Conservation (phyloP, 2,888 invertebrate genomes). For the Bombyx huttoni region DNA sequence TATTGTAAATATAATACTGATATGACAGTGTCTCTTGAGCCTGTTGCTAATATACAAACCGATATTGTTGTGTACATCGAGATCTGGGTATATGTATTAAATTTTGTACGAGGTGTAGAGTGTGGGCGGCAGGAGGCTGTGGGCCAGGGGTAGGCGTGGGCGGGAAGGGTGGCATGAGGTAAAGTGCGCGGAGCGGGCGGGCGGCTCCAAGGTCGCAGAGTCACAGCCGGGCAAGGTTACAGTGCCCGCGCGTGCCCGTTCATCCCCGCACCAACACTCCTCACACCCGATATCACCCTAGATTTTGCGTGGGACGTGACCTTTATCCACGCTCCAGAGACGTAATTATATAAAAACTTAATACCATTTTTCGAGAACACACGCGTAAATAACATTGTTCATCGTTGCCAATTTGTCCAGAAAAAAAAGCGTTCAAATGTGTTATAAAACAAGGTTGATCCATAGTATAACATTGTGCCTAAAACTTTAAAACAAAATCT, state of each 20-base stretch:
- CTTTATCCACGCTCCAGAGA: constrained; percentile 65
- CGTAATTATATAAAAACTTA: constrained; percentile 64
- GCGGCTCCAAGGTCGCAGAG: constrained; percentile 69
- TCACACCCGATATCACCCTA: constrained; percentile 53
- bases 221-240: constrained; percentile 72
- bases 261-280: constrained; percentile 26
- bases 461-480: not conserved
- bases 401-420: constrained; percentile 8
- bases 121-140: constrained; percentile 24
- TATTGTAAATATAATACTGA: constrained; percentile 3
- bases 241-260: constrained; percentile 62
- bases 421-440: too few species aligned
- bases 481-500: not conserved
- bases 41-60: not conserved
- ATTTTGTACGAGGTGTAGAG: constrained; percentile 57
- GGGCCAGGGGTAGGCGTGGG: constrained; percentile 11
- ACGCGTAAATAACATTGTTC: constrained; percentile 26
- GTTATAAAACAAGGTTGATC: too few species aligned
- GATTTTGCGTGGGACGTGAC: constrained; percentile 66
- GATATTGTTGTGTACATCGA: constrained; percentile 24
- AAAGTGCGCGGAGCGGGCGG: constrained; percentile 28
- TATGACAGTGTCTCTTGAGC: constrained; percentile 8
- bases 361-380: constrained; percentile 34
- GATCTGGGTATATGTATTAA: constrained; percentile 33
- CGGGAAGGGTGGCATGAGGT: constrained; percentile 13